Percentiles rank a stretch among this genome's conserved stretches.
phyloP scores from a whole-genome alignment of 2,888 invertebrate species.

The Aleiodes testaceus region DNA sequence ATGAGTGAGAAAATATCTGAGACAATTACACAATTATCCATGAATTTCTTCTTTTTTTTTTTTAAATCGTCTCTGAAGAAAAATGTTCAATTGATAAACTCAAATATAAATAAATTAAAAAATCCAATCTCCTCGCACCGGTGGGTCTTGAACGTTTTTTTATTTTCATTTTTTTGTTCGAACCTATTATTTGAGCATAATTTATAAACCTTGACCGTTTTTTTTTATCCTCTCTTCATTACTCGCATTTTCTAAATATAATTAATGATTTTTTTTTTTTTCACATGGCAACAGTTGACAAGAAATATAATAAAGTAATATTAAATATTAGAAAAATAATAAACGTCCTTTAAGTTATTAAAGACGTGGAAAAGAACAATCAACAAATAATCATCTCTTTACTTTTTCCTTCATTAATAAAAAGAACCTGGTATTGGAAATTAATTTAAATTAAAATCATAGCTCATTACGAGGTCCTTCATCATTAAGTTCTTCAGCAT shows the following conservation, averaged over 20 bases:
- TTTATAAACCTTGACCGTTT: conserved; percentile 23
- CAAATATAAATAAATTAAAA: conserved; percentile 9
- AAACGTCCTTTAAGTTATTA: conserved; percentile 14
- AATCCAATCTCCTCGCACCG: conserved; percentile 26
- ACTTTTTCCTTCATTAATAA: neutral
- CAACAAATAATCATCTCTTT: neutral
- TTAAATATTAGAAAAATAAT: conserved; percentile 39
- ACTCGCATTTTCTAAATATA: conserved; percentile 39
- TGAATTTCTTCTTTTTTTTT: conserved; percentile 1
- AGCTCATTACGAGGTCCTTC: too few species aligned
- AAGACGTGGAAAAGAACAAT: conserved; percentile 3
- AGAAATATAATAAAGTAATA: conserved; percentile 56
- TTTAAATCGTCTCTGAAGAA: conserved; percentile 15
- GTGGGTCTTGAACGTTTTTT: conserved; percentile 27
- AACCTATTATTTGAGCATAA: conserved; percentile 57
- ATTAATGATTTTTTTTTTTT: conserved; percentile 65
- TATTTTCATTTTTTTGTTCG: conserved; percentile 45
- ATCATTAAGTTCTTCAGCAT: too few species aligned
- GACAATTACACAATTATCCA: conserved; percentile 5
- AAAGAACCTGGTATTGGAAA: too few species aligned
- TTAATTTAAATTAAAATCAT: neutral
- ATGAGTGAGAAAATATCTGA: neutral
- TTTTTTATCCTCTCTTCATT: conserved; percentile 33
- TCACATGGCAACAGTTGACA: conserved; percentile 67
- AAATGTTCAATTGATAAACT: conserved; percentile 6